Evolutionary conservation across 2,113 vertebrate genomes (phyloP).

Genomic region (Narcine bancroftii): DNA sequence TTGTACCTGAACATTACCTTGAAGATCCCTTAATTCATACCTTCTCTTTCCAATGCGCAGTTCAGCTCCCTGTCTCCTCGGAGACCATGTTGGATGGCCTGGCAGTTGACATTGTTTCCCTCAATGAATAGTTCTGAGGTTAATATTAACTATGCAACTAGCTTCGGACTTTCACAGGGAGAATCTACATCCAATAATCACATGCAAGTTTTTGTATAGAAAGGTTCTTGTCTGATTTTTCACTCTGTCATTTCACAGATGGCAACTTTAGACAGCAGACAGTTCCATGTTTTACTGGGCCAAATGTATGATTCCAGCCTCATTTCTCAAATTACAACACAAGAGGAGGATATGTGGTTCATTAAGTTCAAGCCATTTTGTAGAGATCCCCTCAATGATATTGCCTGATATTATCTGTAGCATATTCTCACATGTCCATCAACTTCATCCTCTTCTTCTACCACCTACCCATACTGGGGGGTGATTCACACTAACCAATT

Average conservation of each 20-base stretch:
- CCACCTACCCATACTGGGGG: too few species aligned
- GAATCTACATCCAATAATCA: background rate
- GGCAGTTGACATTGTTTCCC: background rate
- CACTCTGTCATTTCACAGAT: background rate
- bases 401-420: too few species aligned
- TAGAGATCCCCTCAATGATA: too few species aligned
- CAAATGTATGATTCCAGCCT: background rate
- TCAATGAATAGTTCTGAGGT: background rate
- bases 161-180: background rate
- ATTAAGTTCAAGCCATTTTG: too few species aligned
- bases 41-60: background rate
- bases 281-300: background rate
- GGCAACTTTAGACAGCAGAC: background rate
- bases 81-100: background rate
- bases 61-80: background rate
- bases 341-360: too few species aligned
- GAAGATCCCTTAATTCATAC: background rate
- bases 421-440: too few species aligned
- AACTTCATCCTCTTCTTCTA: too few species aligned
- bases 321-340: too few species aligned
- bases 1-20: background rate
- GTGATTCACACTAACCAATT: too few species aligned
- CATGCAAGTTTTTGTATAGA: background rate
- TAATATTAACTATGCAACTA: background rate
- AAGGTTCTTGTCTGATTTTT: background rate